These are phyloP conservation scores for Saxidomus purpurata DNA, from an alignment of 1,140 invertebrate species.

Conservation along the genomic window DNA sequence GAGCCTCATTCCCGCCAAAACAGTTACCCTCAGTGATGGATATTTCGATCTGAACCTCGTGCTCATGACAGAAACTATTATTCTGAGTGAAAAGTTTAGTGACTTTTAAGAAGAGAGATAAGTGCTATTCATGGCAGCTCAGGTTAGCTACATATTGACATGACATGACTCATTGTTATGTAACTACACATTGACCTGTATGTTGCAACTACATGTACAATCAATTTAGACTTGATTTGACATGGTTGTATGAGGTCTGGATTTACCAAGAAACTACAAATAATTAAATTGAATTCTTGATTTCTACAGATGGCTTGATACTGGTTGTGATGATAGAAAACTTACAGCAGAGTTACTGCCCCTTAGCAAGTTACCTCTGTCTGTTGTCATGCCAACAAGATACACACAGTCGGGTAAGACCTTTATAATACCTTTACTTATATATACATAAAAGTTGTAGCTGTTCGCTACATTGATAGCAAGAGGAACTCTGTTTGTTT, in stretches of 20 bases:
- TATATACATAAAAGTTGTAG: too few relatives aligned
- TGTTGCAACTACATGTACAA: background rate
- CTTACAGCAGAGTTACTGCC: constrained; percentile 68
- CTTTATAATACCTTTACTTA: too few relatives aligned
- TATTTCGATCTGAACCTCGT: too few relatives aligned
- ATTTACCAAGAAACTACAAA: too few relatives aligned
- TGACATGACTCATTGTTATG: background rate
- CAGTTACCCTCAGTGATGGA: too few relatives aligned
- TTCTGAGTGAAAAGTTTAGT: too few relatives aligned
- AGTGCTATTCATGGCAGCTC: too few relatives aligned
- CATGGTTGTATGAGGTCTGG: background rate
- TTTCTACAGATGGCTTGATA: constrained; percentile 81
- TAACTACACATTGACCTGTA: background rate
- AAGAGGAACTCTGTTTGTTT: too few relatives aligned
- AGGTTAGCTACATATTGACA: background rate
- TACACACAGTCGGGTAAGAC: constrained; percentile 47
- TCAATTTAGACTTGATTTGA: background rate
- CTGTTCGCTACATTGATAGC: too few relatives aligned
- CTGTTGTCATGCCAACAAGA: constrained; percentile 21
- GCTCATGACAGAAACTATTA: too few relatives aligned
- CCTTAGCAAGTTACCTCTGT: constrained; percentile 20
- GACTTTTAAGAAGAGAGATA: too few relatives aligned
- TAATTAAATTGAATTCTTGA: background rate
- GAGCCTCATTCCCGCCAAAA: too few relatives aligned
- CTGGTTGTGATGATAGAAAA: constrained; percentile 81